Evolutionary conservation across 2,113 vertebrate genomes (phyloP).

Genomic region (Clupea harengus): DNA sequence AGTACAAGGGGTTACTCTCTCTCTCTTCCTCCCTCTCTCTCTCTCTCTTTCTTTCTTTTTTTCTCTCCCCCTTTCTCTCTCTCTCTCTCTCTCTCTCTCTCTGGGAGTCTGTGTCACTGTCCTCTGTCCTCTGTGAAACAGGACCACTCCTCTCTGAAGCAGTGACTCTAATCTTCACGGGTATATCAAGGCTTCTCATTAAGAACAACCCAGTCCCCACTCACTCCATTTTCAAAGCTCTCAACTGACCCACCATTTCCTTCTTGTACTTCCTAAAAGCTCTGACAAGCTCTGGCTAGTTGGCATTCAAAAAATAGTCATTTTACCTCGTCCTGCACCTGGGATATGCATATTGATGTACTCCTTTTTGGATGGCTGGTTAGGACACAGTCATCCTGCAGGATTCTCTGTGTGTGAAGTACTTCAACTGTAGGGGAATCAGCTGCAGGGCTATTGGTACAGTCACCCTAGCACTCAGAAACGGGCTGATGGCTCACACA

Average conservation of each 20-base stretch:
- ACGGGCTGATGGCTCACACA: not conserved
- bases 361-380: not conserved
- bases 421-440: too few species aligned
- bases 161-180: constrained; percentile 72
- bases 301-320: not conserved
- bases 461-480: not conserved
- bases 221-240: constrained; percentile 67
- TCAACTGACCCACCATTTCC: constrained; percentile 76
- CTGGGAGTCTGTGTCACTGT: not conserved
- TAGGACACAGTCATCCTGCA: not conserved
- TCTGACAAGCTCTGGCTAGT: not conserved
- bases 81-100: not conserved
- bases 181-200: constrained; percentile 75
- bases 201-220: constrained; percentile 59
- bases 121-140: constrained; percentile 49
- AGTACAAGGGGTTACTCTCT: not conserved
- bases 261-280: constrained; percentile 74
- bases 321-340: not conserved
- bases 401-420: too few species aligned
- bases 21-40: not conserved
- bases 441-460: not conserved
- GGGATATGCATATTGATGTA: not conserved
- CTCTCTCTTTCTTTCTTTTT: not conserved
- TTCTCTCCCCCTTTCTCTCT: not conserved
- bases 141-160: constrained; percentile 68